Evolutionary conservation across 2,797 vertebrate species (phyloP), one percentile per base, ranked within the genome.

Genomic region (Hippoglossus hippoglossus): DNA sequence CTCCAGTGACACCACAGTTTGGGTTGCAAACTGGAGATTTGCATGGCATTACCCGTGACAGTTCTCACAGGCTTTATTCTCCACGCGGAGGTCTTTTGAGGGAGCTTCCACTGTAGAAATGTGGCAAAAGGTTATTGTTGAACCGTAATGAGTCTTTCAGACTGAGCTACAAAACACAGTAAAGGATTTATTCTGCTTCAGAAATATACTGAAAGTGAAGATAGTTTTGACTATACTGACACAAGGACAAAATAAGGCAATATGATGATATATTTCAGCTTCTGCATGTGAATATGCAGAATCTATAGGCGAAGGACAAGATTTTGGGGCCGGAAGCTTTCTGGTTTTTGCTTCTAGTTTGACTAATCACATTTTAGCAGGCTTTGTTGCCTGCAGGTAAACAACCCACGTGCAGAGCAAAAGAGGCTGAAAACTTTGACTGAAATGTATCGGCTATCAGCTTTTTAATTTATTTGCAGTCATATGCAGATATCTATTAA

Each of bases 21-120:
- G 70, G 78, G 83, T 86, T 80, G 86, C 78, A 85, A 86, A 86
- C 74, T 49, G 58, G 41, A 85, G 88, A 91, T 93, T 92, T 91
- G 88, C 86, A 85, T 88, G 86, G 73, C 67, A 87, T 92, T 90
- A 91, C 79, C 77, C 31, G 12, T 68, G 67, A 49, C 83, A 54
- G 70, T 65, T 76, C 44, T 75, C 50, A 49, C 41, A 56, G 77
- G 77, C 63, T 84, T 87, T 85, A 86, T 87, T 71, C 80, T 81
- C 64, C n/a, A 51, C 79, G 68, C 59, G 51, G 63, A 69, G 84
- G 75, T 85, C 80, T 77, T 74, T 62, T 73, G 24, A 79, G 85
- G 77, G 24, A 66, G 67, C 55, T 53, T 75, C 65, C 73, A 70
- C 68, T 70, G 65, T 65, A 54, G 62, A 39, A 71, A 64, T 64